Evolutionary conservation across 1,140 invertebrate species (phyloP).

Genomic region (Thrips palmi): DNA sequence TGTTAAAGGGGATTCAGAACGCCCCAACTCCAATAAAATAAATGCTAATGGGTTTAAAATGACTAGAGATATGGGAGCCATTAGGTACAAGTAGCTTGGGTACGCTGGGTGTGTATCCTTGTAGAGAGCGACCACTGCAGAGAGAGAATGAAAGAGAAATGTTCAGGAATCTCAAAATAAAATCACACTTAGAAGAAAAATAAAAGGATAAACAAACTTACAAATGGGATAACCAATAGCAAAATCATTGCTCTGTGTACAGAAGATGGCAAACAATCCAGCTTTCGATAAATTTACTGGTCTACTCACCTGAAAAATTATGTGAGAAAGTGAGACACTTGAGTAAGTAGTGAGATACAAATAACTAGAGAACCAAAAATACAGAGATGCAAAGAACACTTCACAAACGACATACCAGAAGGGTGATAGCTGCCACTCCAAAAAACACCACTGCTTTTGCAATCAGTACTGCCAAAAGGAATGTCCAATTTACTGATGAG

Average conservation of each 20-base stretch:
- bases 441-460: conserved; percentile 78
- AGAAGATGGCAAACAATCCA: conserved; percentile 86
- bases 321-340: too few relatives aligned
- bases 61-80: conserved; percentile 84
- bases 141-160: too few relatives aligned
- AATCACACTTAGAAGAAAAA: not conserved
- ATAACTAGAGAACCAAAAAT: too few relatives aligned
- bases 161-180: not conserved
- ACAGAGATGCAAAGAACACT: too few relatives aligned
- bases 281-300: conserved; percentile 65
- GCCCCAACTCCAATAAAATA: conserved; percentile 68
- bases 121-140: conserved; percentile 56
- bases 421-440: conserved; percentile 54
- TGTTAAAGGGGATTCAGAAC: not conserved
- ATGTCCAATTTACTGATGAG: conserved; percentile 70
- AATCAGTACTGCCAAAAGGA: conserved; percentile 66
- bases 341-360: too few relatives aligned
- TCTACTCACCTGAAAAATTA: conserved; percentile 41
- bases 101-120: conserved; percentile 70
- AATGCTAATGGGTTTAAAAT: conserved; percentile 88
- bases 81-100: conserved; percentile 75
- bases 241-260: conserved; percentile 96
- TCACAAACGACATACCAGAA: too few relatives aligned
- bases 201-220: conserved; percentile 29
- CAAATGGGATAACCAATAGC: conserved; percentile 90